These are phyloP conservation scores for Athene cunicularia DNA, from an alignment of 2,113 vertebrate species.

Conservation along the genomic window DNA sequence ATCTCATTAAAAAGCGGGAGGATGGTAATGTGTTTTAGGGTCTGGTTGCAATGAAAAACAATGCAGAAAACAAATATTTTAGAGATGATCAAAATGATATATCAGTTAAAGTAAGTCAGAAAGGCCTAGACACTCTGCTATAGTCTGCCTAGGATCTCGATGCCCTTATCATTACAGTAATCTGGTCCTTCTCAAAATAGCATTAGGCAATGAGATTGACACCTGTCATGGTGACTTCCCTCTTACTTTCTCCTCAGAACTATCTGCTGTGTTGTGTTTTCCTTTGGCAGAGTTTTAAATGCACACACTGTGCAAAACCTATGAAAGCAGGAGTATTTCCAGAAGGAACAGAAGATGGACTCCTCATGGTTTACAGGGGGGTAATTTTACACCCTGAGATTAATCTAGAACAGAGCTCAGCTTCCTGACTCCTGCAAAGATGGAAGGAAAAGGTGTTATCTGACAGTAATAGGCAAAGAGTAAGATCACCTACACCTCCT, in stretches of 20 bases:
- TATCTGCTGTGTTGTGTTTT: background rate
- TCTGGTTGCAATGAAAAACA: background rate
- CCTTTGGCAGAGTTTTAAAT: background rate
- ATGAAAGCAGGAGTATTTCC: background rate
- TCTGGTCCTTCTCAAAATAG: background rate
- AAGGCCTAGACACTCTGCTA: background rate
- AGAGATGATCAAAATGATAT: background rate
- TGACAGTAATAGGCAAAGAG: background rate
- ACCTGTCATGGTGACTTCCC: background rate
- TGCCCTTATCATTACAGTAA: background rate
- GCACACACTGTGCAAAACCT: background rate
- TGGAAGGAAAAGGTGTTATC: background rate
- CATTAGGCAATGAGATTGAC: background rate
- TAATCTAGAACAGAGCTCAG: background rate
- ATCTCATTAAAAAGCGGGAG: background rate
- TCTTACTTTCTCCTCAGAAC: background rate
- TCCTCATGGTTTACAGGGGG: fast-evolving
- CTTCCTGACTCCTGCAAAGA: background rate
- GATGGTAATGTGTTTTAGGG: background rate
- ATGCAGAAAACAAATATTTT: background rate
- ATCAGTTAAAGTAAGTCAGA: background rate
- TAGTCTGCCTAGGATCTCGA: background rate
- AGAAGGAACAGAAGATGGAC: background rate
- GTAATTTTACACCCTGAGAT: background rate
- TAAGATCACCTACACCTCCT: background rate